These are phyloP conservation scores for Ditula angustiorana DNA, from an alignment of 2,888 invertebrate genomes.

Conservation along the genomic window DNA sequence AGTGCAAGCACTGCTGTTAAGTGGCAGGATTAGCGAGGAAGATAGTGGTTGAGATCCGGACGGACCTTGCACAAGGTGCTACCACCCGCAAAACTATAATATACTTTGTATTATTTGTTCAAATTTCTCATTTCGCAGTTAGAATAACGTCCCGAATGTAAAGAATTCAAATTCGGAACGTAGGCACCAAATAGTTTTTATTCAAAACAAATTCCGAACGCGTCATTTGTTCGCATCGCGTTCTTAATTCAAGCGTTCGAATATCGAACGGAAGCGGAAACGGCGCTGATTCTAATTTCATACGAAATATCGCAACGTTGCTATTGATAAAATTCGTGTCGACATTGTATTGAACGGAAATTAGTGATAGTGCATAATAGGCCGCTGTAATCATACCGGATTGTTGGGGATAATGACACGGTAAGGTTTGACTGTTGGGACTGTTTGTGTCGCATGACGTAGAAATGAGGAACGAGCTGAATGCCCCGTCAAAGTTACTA, in stretches of 20 bases:
- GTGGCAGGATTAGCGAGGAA: too few species aligned
- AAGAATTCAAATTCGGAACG: neutral
- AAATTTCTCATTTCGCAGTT: neutral
- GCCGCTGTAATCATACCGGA: constrained; percentile 49
- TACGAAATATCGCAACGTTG: constrained; percentile 81
- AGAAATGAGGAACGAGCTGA: too few species aligned
- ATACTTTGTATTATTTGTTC: too few species aligned
- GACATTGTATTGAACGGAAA: constrained; percentile 81
- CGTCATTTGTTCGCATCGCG: constrained; percentile 70
- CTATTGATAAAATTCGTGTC: constrained; percentile 81
- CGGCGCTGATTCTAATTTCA: constrained; percentile 84
- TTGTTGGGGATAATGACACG: constrained; percentile 30
- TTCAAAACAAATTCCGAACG: constrained; percentile 5
- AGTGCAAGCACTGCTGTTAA: too few species aligned
- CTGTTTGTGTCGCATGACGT: constrained; percentile 6
- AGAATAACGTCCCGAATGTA: neutral
- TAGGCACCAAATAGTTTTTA: neutral
- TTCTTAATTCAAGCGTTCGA: constrained; percentile 77
- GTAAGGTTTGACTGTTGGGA: constrained; percentile 11
- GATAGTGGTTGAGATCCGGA: too few species aligned
- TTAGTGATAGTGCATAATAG: constrained; percentile 78
- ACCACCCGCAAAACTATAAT: too few species aligned
- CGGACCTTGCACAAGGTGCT: too few species aligned
- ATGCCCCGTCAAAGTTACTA: too few species aligned
- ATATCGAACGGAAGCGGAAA: constrained; percentile 85